These are phyloP conservation scores for Cyanoramphus novaezelandiae DNA, from an alignment of 2,113 vertebrate genomes.

Conservation along the genomic window DNA sequence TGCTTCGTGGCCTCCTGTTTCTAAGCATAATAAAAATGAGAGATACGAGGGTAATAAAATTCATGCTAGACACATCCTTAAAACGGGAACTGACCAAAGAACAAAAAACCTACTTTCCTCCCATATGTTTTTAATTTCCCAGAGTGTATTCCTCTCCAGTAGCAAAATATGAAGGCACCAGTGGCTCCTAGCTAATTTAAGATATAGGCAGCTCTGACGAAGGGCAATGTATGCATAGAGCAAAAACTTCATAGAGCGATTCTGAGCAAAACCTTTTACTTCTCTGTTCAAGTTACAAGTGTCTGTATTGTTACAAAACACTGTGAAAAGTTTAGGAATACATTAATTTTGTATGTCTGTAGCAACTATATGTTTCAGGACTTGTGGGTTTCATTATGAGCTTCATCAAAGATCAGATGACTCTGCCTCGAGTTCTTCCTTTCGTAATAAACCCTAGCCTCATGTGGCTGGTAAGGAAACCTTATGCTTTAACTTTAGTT, in stretches of 20 bases:
- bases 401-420: rapidly evolving
- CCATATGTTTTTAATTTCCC: constrained; percentile 53
- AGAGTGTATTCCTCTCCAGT: background rate
- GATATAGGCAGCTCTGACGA: background rate
- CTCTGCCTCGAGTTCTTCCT: background rate
- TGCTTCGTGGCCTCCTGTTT: constrained; percentile 4
- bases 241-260: background rate
- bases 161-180: constrained; percentile 36
- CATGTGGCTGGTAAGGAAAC: background rate
- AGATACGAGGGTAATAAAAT: constrained; percentile 53
- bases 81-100: constrained; percentile 47
- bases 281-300: background rate
- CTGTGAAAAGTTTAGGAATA: background rate
- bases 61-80: constrained; percentile 29
- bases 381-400: background rate
- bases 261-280: background rate
- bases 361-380: background rate
- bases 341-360: background rate
- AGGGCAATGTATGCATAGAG: background rate
- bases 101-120: constrained; percentile 12
- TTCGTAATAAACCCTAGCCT: background rate
- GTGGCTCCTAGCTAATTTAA: constrained; percentile 60
- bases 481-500: background rate
- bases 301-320: background rate
- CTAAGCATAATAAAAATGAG: constrained; percentile 45